A percentile compares a stretch with the other conserved stretches of the same genome.
These are phyloP conservation scores for Rutilus rutilus DNA, from an alignment of 2,113 vertebrate species.

Conservation along the genomic window DNA sequence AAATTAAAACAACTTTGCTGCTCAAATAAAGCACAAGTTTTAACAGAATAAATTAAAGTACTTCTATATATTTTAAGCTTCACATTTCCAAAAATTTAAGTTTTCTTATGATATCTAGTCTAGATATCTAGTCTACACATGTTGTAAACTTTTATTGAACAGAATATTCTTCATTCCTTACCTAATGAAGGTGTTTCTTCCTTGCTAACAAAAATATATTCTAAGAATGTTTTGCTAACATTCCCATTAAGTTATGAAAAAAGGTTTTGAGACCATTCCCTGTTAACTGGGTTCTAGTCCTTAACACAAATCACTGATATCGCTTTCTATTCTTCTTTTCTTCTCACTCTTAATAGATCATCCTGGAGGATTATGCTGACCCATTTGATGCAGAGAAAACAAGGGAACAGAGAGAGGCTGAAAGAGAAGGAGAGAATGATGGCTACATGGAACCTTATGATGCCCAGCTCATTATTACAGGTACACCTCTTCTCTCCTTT, in stretches of 20 bases:
- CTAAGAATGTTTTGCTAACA: too few species aligned
- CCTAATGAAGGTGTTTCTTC: background rate
- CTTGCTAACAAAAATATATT: background rate
- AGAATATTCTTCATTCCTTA: background rate
- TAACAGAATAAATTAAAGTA: background rate
- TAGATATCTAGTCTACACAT: too few species aligned
- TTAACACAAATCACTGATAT: constrained; percentile 1
- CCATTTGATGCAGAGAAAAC: constrained; percentile 92
- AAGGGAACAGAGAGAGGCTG: constrained; percentile 88
- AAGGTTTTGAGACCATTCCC: too few species aligned
- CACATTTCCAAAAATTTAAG: background rate
- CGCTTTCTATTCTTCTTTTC: background rate
- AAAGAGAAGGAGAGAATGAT: constrained; percentile 88
- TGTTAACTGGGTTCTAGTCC: too few species aligned
- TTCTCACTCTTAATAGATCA: constrained; percentile 76
- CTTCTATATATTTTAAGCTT: background rate
- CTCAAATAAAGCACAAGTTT: background rate
- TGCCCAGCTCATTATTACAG: constrained; percentile 96
- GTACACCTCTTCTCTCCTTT: constrained; percentile 62
- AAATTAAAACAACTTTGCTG: background rate
- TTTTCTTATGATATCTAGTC: background rate
- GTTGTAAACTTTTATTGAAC: too few species aligned
- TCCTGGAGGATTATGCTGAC: constrained; percentile 93
- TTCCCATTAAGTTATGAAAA: too few species aligned
- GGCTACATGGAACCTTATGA: constrained; percentile 98